These are phyloP conservation scores for Casuarius casuarius DNA, from an alignment of 2,113 vertebrate species.

Conservation along the genomic window DNA sequence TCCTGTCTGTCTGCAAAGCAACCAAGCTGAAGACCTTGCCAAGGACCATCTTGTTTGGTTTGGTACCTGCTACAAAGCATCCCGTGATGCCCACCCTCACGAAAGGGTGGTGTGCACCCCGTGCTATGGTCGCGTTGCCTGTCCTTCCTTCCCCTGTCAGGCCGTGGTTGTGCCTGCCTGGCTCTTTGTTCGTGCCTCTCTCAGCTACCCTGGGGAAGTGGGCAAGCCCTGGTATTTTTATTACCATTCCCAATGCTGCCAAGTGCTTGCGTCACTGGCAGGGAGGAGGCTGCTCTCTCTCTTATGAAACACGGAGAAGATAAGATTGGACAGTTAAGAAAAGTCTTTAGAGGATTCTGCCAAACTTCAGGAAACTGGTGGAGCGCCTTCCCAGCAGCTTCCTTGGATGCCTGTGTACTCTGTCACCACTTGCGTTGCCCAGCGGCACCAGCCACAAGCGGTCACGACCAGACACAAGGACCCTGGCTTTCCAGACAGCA, in stretches of 20 bases:
- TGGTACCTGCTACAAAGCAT: not conserved
- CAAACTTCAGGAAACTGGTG: not conserved
- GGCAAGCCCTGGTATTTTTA: slow-evolving; percentile 21
- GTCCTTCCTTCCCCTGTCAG: not conserved
- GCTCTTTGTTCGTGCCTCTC: not conserved
- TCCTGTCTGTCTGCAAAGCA: not conserved
- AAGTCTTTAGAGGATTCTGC: slow-evolving; percentile 1
- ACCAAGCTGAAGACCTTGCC: not conserved
- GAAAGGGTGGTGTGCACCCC: too few species aligned
- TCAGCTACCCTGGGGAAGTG: not conserved
- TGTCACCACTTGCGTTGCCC: not conserved
- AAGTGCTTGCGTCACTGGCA: not conserved
- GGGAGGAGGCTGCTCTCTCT: not conserved
- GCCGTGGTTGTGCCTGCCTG: not conserved
- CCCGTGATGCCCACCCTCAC: not conserved
- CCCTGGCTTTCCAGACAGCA: not conserved
- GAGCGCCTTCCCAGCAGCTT: not conserved
- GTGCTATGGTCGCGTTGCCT: too few species aligned
- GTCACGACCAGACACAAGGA: accelerated
- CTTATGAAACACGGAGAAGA: not conserved
- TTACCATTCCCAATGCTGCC: not conserved
- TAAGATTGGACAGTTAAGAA: not conserved
- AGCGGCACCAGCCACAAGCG: not conserved
- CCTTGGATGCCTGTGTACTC: not conserved
- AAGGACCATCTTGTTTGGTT: not conserved